phyloP scores from a whole-genome alignment of 2,888 invertebrate genomes.

The Mesodorylaimus sp. region DNA sequence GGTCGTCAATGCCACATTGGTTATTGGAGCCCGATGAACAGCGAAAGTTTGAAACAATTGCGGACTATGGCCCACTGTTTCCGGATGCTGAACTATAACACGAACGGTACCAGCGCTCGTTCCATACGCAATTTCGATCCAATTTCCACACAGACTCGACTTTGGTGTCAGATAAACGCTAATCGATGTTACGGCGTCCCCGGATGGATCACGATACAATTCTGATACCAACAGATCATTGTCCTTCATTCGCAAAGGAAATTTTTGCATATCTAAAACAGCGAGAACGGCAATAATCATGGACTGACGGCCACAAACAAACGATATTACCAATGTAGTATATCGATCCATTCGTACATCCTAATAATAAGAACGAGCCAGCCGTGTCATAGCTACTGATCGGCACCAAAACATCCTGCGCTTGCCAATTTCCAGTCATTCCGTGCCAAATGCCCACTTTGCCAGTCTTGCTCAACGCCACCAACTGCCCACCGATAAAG shows the following conservation, averaged over 20 bases:
- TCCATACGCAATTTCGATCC: slow-evolving; percentile 99
- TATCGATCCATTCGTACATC: slow-evolving; percentile 86
- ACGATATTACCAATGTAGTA: slow-evolving; percentile 66
- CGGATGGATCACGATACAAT: slow-evolving; percentile 70
- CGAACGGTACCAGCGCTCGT: slow-evolving; percentile 75
- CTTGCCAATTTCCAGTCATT: slow-evolving; percentile 96
- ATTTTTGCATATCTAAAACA: slow-evolving; percentile 84
- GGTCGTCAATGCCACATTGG: slow-evolving; percentile 71
- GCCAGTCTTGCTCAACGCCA: slow-evolving; percentile 74
- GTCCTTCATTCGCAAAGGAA: slow-evolving; percentile 93
- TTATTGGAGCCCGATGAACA: slow-evolving; percentile 84
- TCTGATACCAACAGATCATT: slow-evolving; percentile 93
- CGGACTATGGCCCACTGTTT: slow-evolving; percentile 93
- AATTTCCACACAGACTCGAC: slow-evolving; percentile 90
- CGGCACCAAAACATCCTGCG: slow-evolving; percentile 70
- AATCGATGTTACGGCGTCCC: slow-evolving; percentile 88
- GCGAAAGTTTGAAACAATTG: slow-evolving; percentile 95
- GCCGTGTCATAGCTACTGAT: slow-evolving; percentile 91
- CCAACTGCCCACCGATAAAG: slow-evolving; percentile 89
- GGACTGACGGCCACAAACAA: background rate
- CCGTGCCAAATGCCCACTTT: slow-evolving; percentile 99
- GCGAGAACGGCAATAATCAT: background rate
- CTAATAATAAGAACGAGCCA: slow-evolving; percentile 67
- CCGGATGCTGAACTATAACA: slow-evolving; percentile 94
- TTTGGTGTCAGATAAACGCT: slow-evolving; percentile 97